A percentile compares a stretch with the other conserved stretches of the same genome.
phyloP scores from a whole-genome alignment of 2,888 invertebrate species.

The Tetropium fuscum region DNA sequence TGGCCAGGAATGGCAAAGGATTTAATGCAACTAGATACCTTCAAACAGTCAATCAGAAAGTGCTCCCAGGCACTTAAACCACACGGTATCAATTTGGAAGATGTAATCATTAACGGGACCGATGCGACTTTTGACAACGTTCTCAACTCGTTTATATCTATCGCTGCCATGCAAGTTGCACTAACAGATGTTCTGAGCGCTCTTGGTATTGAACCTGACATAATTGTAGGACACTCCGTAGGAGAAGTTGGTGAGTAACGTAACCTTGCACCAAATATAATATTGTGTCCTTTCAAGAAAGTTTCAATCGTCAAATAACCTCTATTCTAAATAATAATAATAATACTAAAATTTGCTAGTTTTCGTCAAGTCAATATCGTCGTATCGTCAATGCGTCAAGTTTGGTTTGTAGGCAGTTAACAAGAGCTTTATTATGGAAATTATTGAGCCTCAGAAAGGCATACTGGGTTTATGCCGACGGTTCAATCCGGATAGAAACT shows the following conservation, averaged over 20 bases:
- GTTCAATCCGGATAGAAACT: too few relatives aligned
- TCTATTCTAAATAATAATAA: too few relatives aligned
- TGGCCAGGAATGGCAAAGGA: conserved; percentile 96
- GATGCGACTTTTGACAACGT: conserved; percentile 87
- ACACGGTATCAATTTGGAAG: conserved; percentile 85
- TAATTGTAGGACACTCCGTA: conserved; percentile 96
- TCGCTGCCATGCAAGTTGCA: conserved; percentile 96
- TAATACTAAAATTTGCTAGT: too few relatives aligned
- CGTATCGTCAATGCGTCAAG: too few relatives aligned
- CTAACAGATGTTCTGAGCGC: conserved; percentile 88
- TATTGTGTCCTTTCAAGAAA: too few relatives aligned
- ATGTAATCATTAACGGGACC: conserved; percentile 81
- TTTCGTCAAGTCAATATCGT: too few relatives aligned
- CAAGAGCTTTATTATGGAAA: too few relatives aligned
- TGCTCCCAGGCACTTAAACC: conserved; percentile 83
- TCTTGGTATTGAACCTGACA: conserved; percentile 87
- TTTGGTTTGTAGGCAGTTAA: too few relatives aligned
- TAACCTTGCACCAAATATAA: too few relatives aligned
- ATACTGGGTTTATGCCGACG: too few relatives aligned
- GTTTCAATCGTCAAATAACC: too few relatives aligned
- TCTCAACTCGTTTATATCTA: conserved; percentile 90
- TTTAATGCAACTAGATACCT: conserved; percentile 85
- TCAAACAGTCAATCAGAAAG: conserved; percentile 81
- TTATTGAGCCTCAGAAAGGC: too few relatives aligned
- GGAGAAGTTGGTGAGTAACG: conserved; percentile 81